Evolutionary conservation across 2,888 invertebrate genomes (phyloP).

Genomic region (Lithophane ornitopus): DNA sequence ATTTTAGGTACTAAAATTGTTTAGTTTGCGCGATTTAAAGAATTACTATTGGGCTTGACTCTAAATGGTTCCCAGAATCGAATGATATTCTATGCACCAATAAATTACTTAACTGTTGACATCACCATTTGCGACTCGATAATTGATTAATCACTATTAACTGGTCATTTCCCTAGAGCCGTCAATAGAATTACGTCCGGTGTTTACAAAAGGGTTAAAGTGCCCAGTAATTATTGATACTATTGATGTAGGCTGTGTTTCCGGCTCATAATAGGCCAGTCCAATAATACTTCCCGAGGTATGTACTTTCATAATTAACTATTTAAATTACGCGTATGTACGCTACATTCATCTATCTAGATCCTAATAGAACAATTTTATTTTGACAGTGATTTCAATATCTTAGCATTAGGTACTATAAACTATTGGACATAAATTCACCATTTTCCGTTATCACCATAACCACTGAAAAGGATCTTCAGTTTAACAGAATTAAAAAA

Average conservation of each 20-base stretch:
- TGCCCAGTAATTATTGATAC: constrained; percentile 38
- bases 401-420: background rate
- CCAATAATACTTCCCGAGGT: background rate
- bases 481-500: background rate
- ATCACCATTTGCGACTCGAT: background rate
- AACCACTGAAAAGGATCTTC: too few relatives aligned
- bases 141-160: constrained; percentile 12
- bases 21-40: too few relatives aligned
- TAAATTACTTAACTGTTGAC: constrained; percentile 2
- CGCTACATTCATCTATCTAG: background rate
- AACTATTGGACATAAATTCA: background rate
- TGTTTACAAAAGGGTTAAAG: constrained; percentile 28
- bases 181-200: constrained; percentile 23
- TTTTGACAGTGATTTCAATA: background rate
- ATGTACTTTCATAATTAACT: background rate
- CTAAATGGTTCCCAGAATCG: background rate
- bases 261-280: background rate
- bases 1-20: background rate
- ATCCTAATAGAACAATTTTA: too few relatives aligned
- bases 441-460: too few relatives aligned
- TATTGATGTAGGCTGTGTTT: constrained; percentile 12
- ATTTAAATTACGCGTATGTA: background rate
- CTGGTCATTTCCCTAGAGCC: constrained; percentile 18
- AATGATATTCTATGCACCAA: background rate
- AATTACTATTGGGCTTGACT: background rate